phyloP scores from a whole-genome alignment of 2,888 invertebrate species.

The Chalcosyrphus nemorum region DNA sequence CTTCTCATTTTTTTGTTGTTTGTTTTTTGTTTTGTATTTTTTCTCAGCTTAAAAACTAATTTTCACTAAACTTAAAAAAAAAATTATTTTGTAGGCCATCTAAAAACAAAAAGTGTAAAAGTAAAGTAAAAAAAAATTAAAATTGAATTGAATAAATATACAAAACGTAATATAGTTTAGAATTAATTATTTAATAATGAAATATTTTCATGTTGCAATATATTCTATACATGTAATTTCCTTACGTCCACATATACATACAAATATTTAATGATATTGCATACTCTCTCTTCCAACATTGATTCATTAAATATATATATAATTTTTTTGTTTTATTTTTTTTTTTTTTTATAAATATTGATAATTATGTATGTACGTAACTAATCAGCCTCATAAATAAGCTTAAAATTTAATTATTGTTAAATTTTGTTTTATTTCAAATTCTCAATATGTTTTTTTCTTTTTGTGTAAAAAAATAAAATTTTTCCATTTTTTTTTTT shows the following conservation, averaged over 20 bases:
- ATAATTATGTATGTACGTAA: conserved; percentile 73
- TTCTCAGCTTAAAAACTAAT: conserved; percentile 44
- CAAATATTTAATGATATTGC: conserved; percentile 61
- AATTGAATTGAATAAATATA: conserved; percentile 59
- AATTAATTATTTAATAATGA: conserved; percentile 37
- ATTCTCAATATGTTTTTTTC: conserved; percentile 51
- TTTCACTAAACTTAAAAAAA: conserved; percentile 56
- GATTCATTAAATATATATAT: conserved; percentile 28
- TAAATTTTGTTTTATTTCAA: conserved; percentile 41
- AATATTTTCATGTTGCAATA: conserved; percentile 34
- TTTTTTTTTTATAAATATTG: conserved; percentile 64
- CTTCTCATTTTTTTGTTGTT: background rate
- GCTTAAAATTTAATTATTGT: conserved; percentile 74
- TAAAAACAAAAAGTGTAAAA: conserved; percentile 50
- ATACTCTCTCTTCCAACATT: conserved; percentile 38
- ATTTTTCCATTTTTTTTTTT: conserved; percentile 18
- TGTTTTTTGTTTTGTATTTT: conserved; percentile 10
- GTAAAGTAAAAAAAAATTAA: conserved; percentile 23
- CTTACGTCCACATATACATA: conserved; percentile 18
- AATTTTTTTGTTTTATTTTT: background rate
- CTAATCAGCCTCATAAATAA: conserved; percentile 76
- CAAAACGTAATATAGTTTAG: conserved; percentile 42
- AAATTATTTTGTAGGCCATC: conserved; percentile 58
- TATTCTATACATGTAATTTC: conserved; percentile 38
- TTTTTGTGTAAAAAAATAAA: conserved; percentile 70